Evolutionary conservation across 2,113 vertebrate species (phyloP).

Genomic region (Phyllostomus hastatus): DNA sequence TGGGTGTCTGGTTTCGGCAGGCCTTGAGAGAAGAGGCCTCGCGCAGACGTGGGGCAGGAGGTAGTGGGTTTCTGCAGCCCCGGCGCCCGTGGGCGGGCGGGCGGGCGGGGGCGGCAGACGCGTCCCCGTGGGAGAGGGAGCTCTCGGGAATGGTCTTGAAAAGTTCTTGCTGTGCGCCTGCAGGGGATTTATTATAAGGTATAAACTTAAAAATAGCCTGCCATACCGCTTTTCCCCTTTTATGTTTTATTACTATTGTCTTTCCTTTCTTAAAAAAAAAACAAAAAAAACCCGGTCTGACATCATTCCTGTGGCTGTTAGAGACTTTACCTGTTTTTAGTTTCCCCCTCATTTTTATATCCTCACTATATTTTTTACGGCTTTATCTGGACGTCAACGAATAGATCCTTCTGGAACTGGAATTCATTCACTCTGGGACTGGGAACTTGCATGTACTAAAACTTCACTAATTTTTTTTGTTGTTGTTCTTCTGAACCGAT

Average conservation of each 20-base stretch:
- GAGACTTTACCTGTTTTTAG: neutral
- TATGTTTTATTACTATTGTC: neutral
- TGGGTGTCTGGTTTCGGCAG: neutral
- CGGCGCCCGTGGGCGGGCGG: neutral
- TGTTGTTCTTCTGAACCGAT: neutral
- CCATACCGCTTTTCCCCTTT: neutral
- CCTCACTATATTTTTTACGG: neutral
- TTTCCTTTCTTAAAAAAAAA: neutral
- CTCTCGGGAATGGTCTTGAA: neutral
- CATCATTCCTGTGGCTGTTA: neutral
- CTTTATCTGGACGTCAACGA: neutral
- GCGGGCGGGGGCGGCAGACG: too few species aligned
- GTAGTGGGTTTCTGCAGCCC: neutral
- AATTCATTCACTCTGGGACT: neutral
- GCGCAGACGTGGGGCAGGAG: neutral
- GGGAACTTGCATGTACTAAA: neutral
- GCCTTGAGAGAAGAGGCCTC: neutral
- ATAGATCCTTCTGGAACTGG: neutral
- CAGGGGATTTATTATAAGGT: neutral
- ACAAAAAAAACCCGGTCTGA: neutral
- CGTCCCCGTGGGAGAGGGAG: neutral
- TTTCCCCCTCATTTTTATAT: neutral
- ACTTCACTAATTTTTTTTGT: neutral
- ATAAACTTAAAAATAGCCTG: neutral
- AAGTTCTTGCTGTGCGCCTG: neutral